Evolutionary conservation across 2,113 vertebrate species (phyloP).

Genomic region (Reinhardtius hippoglossoides): DNA sequence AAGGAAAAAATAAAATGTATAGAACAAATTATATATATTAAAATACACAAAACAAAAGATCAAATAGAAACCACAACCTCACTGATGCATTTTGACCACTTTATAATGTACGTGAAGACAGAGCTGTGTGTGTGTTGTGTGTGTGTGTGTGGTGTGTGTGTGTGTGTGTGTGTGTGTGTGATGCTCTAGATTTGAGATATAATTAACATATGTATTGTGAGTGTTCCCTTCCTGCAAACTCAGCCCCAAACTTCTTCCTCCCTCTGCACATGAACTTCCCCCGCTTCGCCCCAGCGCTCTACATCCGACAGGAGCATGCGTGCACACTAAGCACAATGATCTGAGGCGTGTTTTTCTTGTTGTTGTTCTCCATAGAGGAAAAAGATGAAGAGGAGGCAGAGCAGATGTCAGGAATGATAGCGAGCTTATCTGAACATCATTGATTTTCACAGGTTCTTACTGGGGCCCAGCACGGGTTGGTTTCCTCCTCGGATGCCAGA

Average conservation of each 20-base stretch:
- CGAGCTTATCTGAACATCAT: slow-evolving; percentile 62
- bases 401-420: slow-evolving; percentile 62
- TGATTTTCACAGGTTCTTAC: slow-evolving; percentile 62
- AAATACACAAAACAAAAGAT: too few species aligned
- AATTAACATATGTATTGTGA: slow-evolving; percentile 51
- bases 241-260: neutral
- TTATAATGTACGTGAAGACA: too few species aligned
- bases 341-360: slow-evolving; percentile 19
- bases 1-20: too few species aligned
- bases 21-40: too few species aligned
- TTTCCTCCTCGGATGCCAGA: slow-evolving; percentile 30
- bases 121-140: too few species aligned
- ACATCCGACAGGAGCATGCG: neutral
- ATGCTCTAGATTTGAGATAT: slow-evolving; percentile 8
- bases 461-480: slow-evolving; percentile 16
- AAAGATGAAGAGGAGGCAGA: slow-evolving; percentile 58
- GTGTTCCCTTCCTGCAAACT: slow-evolving; percentile 2
- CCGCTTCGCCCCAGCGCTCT: neutral
- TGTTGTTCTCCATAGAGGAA: slow-evolving; percentile 16
- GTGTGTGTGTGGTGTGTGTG: too few species aligned
- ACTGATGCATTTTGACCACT: too few species aligned
- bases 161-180: too few species aligned
- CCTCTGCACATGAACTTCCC: neutral
- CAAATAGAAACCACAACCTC: too few species aligned
- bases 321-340: slow-evolving; percentile 4